Conservation (phyloP, 2,888 invertebrate species). For the Lepidochitona cinerea region DNA sequence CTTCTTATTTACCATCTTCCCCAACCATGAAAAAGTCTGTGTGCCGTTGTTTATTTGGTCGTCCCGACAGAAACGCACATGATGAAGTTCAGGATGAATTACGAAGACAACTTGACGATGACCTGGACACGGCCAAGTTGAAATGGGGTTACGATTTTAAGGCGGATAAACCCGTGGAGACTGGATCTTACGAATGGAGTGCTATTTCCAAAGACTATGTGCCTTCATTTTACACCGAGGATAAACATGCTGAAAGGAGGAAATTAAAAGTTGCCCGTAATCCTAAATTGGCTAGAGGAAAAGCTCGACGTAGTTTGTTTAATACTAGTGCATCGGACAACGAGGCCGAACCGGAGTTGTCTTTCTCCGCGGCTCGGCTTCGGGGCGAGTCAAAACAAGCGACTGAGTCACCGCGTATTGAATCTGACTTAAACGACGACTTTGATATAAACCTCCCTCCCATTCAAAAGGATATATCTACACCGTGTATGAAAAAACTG, state of each 20-base stretch:
- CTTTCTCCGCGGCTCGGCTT: background rate
- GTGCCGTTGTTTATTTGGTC: background rate
- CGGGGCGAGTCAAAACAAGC: background rate
- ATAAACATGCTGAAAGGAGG: background rate
- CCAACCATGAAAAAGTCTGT: conserved; percentile 1
- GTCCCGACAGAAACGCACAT: background rate
- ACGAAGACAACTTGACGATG: background rate
- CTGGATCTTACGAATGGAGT: background rate
- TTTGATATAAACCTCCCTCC: background rate
- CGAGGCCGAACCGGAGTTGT: background rate
- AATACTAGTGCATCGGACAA: background rate
- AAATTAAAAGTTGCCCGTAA: background rate
- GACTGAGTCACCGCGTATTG: background rate
- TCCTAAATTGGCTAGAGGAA: background rate
- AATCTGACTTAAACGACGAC: background rate
- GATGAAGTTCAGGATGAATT: background rate
- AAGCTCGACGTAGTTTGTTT: background rate
- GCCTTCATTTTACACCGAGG: background rate
- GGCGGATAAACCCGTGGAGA: background rate
- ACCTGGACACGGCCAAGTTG: background rate
- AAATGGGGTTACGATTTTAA: background rate
- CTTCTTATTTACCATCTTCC: background rate
- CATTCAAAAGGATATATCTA: background rate
- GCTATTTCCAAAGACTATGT: background rate
- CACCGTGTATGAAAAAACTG: background rate